These are phyloP conservation scores for Pyrgilauda ruficollis DNA, from an alignment of 2,113 vertebrate species.

Conservation along the genomic window DNA sequence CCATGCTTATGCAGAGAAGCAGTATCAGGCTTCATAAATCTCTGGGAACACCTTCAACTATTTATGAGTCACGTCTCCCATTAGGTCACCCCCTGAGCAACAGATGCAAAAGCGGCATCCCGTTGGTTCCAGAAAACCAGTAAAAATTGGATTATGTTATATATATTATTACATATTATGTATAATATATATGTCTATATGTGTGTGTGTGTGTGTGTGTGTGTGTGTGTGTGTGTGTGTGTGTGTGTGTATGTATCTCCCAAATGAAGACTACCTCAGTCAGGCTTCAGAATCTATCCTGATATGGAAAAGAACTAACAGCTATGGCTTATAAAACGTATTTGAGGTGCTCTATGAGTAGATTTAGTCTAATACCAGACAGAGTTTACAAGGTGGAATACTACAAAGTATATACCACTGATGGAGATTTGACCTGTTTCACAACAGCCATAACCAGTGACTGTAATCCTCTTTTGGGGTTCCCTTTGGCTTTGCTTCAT, in stretches of 20 bases:
- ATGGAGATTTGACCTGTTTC: not conserved
- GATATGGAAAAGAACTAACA: not conserved
- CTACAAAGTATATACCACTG: not conserved
- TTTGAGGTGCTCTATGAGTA: not conserved
- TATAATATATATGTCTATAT: too few relatives aligned
- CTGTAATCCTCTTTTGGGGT: not conserved
- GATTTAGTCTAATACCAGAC: not conserved
- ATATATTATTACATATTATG: too few relatives aligned
- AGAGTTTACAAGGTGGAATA: not conserved
- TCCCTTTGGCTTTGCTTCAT: not conserved
- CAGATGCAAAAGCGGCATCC: not conserved
- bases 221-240: accelerated
- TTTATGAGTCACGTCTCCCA: not conserved
- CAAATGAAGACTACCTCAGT: not conserved
- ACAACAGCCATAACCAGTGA: not conserved
- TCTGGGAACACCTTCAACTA: not conserved
- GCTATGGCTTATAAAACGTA: not conserved
- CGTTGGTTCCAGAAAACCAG: not conserved
- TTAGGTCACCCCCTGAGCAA: not conserved
- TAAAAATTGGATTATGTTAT: not conserved
- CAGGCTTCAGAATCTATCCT: not conserved
- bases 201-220: too few relatives aligned
- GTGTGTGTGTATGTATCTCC: accelerated
- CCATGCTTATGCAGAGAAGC: not conserved
- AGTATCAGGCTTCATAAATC: not conserved